Conservation (phyloP, 2,888 invertebrate genomes). For the Agonopterix arenella region DNA sequence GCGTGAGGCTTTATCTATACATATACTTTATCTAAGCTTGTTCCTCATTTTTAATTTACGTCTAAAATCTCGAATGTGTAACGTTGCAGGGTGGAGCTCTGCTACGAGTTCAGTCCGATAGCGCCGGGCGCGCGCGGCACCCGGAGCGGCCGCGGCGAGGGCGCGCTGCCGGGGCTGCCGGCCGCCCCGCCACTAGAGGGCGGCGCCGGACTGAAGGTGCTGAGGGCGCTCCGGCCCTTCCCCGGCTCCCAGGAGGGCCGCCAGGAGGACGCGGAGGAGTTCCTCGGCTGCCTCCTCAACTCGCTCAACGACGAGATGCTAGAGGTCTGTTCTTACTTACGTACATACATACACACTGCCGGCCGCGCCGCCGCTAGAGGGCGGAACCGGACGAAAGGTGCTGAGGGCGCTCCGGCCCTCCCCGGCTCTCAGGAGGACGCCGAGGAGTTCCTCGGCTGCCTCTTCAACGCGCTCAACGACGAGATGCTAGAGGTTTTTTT, state of each 20-base stretch:
- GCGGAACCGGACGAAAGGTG: conserved; percentile 85
- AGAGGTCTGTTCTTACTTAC: conserved; percentile 74
- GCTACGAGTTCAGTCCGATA: conserved; percentile 85
- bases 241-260: conserved; percentile 85
- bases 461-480: conserved; percentile 96
- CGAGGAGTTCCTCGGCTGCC: conserved; percentile 95
- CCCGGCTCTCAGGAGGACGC: conserved; percentile 96
- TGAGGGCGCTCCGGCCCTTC: conserved; percentile 84
- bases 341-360: too few relatives aligned
- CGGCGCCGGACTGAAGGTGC: conserved; percentile 89
- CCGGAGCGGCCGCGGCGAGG: conserved; percentile 30
- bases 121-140: conserved; percentile 57
- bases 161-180: conserved; percentile 72
- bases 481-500: conserved; percentile 93
- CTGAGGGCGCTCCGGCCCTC: conserved; percentile 84
- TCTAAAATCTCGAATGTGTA: not conserved
- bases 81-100: conserved; percentile 82
- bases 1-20: too few relatives aligned
- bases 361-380: too few relatives aligned
- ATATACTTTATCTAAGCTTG: too few relatives aligned
- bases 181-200: conserved; percentile 93
- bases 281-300: conserved; percentile 94
- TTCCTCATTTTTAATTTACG: too few relatives aligned
- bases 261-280: conserved; percentile 98
- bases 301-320: conserved; percentile 98